These are phyloP conservation scores for Gymnocheta viridis DNA, from an alignment of 2,888 invertebrate species.

Conservation along the genomic window DNA sequence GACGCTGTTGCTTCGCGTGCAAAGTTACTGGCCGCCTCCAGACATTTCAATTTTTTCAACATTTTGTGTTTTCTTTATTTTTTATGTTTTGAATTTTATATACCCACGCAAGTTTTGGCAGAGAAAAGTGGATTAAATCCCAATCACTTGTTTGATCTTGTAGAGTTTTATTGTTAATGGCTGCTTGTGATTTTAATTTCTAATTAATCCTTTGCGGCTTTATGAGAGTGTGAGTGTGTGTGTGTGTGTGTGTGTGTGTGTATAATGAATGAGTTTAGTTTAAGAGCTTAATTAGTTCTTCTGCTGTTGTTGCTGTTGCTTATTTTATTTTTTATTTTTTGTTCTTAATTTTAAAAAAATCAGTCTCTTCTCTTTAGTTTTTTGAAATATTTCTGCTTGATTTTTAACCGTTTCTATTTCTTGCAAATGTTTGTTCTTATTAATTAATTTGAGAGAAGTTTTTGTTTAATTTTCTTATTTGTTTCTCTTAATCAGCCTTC, in stretches of 20 bases:
- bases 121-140: slow-evolving; percentile 65
- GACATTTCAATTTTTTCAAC: slow-evolving; percentile 80
- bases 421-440: slow-evolving; percentile 18
- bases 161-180: slow-evolving; percentile 59
- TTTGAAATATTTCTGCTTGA: slow-evolving; percentile 72
- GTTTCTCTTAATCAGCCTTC: slow-evolving; percentile 65
- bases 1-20: slow-evolving; percentile 59
- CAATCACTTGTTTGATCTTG: slow-evolving; percentile 66
- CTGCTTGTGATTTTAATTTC: slow-evolving; percentile 32
- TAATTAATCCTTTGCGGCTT: background rate
- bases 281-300: slow-evolving; percentile 16
- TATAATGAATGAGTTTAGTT: slow-evolving; percentile 21
- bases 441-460: slow-evolving; percentile 47
- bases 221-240: slow-evolving; percentile 11
- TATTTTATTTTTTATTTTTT: slow-evolving; percentile 62
- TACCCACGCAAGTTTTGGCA: slow-evolving; percentile 6
- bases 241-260: slow-evolving; percentile 22
- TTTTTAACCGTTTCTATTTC: slow-evolving; percentile 56
- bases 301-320: slow-evolving; percentile 27
- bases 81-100: slow-evolving; percentile 40
- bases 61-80: slow-evolving; percentile 70
- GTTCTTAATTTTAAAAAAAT: slow-evolving; percentile 72
- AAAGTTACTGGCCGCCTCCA: slow-evolving; percentile 74
- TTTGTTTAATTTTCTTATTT: slow-evolving; percentile 41
- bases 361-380: slow-evolving; percentile 76